Base-by-base conservation (phyloP, 2,113 vertebrate species). In the Malurus melanocephalus region DNA sequence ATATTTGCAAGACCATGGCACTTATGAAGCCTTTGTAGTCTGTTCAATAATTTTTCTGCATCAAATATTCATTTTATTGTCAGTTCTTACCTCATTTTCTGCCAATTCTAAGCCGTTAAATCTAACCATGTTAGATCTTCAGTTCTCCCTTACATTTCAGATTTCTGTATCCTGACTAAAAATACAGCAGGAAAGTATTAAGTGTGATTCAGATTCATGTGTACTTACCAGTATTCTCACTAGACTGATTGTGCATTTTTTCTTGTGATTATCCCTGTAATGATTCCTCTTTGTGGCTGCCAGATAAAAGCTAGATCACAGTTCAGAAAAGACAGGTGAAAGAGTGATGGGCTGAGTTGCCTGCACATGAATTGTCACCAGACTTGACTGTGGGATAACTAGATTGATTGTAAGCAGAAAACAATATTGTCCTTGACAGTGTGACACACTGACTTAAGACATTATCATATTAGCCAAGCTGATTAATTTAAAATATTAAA, bases 41-140 rank as follows among this genome's bases (percentile, higher is more conserved):
- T 88, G 55, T 71, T 94, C 76, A 94, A 94, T 77, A 88, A 43
- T 57, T 87, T 93, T 93, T 89, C 80, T 74, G 40, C 45, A 89
- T 95, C 81, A 86, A 92, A 94, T 89, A 88, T 94, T 83, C 20
- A 76, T 94, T 92, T 85, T 90, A 93, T 89, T 86, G 43, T 64
- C 51, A 72, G 40, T 74, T 85, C 49, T 81, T 88, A 62, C 69
- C n/a, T 92, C n/a, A 60, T 88, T 92, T 90, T 93, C 69, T 90
- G 30, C 32, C 66, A 60, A 0, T 48, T 32, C 4, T 87, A 23
- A 59, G 57, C 22, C 1, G 3, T 85, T 87, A 85, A 78, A 82
- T 8, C 55, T 79, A 80, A 59, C 21, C 13, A 11, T 23, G 15
- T 87, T 80, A 79, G 59, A 72, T 16, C 20, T 78, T 66, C 49